Percentiles rank a stretch among this genome's conserved stretches.
Conservation (phyloP, 2,797 vertebrate species). For the Malurus splendens region DNA sequence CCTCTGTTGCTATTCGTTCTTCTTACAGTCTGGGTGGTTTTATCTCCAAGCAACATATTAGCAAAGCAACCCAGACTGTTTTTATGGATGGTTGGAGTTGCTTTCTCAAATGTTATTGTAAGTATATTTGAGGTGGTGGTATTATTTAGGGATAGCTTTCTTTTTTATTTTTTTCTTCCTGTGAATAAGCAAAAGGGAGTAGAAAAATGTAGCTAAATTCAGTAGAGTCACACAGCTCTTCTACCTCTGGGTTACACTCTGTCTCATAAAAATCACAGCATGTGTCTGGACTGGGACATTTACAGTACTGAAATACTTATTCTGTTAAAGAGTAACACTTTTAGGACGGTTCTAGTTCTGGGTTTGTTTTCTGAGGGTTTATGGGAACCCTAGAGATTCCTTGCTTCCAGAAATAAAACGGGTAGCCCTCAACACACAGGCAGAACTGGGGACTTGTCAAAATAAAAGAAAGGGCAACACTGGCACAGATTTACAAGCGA, state of each 20-base stretch:
- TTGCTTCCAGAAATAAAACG: background rate
- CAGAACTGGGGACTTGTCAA: background rate
- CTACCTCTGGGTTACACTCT: background rate
- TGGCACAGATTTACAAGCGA: background rate
- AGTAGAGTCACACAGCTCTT: background rate
- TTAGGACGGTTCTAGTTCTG: background rate
- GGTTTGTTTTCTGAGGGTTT: background rate
- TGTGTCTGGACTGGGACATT: background rate
- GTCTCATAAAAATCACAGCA: background rate
- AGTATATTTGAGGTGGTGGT: conserved; percentile 14
- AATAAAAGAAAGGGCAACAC: background rate
- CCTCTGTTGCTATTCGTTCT: conserved; percentile 51
- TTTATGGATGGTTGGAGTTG: conserved; percentile 56
- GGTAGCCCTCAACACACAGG: background rate
- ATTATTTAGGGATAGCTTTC: background rate
- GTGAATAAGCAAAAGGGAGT: background rate
- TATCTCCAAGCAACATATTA: conserved; percentile 49
- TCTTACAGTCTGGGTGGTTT: conserved; percentile 53
- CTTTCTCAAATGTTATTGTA: conserved; percentile 62
- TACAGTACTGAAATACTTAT: background rate
- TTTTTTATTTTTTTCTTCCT: background rate
- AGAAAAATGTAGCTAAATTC: background rate
- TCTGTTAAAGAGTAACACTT: background rate
- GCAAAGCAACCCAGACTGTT: conserved; percentile 53
- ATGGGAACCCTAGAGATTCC: background rate